Percentiles rank a stretch among this genome's conserved stretches.
phyloP scores from a whole-genome alignment of 1,140 invertebrate genomes.

The Phenacoccus solenopsis region DNA sequence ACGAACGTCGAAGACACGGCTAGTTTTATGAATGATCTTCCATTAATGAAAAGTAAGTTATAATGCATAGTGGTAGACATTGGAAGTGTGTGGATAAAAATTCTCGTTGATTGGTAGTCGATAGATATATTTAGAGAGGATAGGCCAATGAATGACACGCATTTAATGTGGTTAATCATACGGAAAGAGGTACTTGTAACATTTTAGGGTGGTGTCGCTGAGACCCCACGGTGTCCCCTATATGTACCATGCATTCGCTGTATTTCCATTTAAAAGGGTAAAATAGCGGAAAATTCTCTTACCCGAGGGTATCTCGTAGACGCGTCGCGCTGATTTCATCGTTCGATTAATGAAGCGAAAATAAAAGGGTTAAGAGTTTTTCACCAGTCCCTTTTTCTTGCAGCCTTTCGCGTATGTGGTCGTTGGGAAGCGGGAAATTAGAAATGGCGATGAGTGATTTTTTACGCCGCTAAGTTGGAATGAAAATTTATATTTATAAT shows the following conservation, averaged over 20 bases:
- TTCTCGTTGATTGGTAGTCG: no score
- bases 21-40: constrained; percentile 74
- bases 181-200: background rate
- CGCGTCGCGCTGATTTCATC: no score
- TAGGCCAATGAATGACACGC: background rate
- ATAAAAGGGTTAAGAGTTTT: background rate
- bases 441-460: no score
- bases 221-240: background rate
- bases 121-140: no score
- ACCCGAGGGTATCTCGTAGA: background rate
- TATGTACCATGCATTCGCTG: no score
- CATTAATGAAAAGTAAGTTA: constrained; percentile 74
- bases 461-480: no score
- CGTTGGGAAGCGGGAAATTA: background rate
- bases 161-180: background rate
- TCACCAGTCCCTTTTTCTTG: background rate
- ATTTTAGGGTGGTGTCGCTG: background rate
- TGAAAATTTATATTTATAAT: no score
- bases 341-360: background rate
- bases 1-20: constrained; percentile 69
- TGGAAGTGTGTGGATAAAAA: no score
- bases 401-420: background rate
- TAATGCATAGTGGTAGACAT: no score
- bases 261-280: background rate
- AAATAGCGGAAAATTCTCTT: background rate